phyloP scores from a whole-genome alignment of 2,797 vertebrate species.

The Taeniopygia guttata region DNA sequence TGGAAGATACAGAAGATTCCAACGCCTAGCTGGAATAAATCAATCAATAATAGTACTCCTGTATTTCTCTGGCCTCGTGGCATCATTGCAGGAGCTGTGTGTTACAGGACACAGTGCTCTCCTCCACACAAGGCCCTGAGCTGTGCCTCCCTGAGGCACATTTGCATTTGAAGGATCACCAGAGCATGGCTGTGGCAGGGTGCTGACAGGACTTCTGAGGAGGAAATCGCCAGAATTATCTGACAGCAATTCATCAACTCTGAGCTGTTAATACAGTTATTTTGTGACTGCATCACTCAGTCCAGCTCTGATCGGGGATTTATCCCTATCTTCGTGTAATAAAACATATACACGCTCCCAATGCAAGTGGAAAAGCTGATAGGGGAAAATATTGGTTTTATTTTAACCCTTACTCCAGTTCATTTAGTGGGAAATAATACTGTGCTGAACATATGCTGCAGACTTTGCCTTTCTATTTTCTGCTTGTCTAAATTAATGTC shows the following conservation, averaged over 20 bases:
- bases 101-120: rapidly evolving
- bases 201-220: background rate
- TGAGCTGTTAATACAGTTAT: background rate
- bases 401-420: background rate
- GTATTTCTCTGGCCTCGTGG: background rate
- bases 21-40: background rate
- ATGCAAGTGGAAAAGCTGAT: background rate
- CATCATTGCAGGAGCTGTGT: background rate
- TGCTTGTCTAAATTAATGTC: background rate
- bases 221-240: background rate
- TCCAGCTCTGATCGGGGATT: no score
- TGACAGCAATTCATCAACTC: background rate
- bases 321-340: background rate
- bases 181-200: background rate
- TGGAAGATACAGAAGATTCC: background rate
- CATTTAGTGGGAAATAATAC: background rate
- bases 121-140: background rate
- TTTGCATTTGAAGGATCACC: background rate
- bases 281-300: background rate
- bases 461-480: background rate
- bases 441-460: background rate
- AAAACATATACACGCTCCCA: background rate
- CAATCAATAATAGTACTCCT: background rate
- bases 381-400: background rate
- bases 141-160: background rate